Conservation (phyloP, 2,113 vertebrate species). For the Albula goreensis region DNA sequence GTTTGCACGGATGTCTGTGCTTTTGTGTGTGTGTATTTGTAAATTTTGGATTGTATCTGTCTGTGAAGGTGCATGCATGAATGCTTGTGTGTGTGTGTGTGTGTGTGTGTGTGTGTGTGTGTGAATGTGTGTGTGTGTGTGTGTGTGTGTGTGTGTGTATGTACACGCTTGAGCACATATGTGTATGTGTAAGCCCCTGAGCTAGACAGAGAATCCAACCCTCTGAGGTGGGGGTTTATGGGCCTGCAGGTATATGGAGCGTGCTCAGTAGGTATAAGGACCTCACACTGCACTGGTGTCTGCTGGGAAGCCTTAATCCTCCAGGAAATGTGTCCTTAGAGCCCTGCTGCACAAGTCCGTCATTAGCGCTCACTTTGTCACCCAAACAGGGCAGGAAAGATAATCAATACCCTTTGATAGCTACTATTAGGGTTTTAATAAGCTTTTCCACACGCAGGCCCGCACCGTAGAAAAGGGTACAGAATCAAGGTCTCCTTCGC, state of each 20-base stretch:
- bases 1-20: too few relatives aligned
- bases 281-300: not conserved
- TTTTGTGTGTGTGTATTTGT: too few relatives aligned
- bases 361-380: constrained; percentile 77
- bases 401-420: constrained; percentile 84
- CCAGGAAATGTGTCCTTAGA: constrained; percentile 54
- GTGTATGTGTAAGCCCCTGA: too few relatives aligned
- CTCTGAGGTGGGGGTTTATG: not conserved
- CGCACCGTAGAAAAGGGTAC: not conserved
- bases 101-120: too few relatives aligned
- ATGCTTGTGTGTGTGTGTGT: too few relatives aligned
- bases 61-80: too few relatives aligned
- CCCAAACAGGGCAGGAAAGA: constrained; percentile 76
- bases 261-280: not conserved
- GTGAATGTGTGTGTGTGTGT: too few relatives aligned
- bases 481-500: not conserved
- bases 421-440: constrained; percentile 73
- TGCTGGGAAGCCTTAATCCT: constrained; percentile 57
- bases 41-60: too few relatives aligned
- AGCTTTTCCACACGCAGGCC: constrained; percentile 72
- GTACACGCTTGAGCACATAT: too few relatives aligned
- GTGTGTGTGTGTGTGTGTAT: too few relatives aligned
- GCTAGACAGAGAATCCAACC: too few relatives aligned
- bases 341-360: constrained; percentile 48
- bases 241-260: not conserved